phyloP scores from a whole-genome alignment of 2,888 invertebrate species.

The Keiferia lycopersicella region DNA sequence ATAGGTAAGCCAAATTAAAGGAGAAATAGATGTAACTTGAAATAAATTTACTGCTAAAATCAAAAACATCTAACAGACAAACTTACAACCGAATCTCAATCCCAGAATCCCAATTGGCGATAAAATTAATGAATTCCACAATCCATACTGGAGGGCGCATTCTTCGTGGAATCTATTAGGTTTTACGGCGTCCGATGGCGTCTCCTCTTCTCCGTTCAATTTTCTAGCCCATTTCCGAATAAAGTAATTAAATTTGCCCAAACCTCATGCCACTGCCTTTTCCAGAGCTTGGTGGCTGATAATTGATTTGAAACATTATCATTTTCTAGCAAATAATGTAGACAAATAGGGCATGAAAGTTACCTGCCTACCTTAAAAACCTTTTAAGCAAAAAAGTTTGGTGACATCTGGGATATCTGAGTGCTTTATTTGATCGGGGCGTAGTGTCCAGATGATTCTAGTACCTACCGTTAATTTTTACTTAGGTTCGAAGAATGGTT shows the following conservation, averaged over 20 bases:
- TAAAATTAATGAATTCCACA: conserved; percentile 28
- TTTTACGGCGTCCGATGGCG: conserved; percentile 47
- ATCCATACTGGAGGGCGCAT: conserved; percentile 36
- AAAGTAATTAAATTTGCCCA: conserved; percentile 72
- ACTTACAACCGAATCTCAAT: conserved; percentile 13
- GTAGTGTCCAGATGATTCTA: no score
- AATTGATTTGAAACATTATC: background rate
- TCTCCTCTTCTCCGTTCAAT: conserved; percentile 63
- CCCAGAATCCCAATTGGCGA: conserved; percentile 19
- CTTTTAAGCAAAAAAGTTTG: no score
- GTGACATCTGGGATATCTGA: no score
- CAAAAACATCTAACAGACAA: background rate
- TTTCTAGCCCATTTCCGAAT: conserved; percentile 74
- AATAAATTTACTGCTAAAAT: no score
- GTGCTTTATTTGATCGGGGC: no score
- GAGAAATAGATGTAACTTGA: no score
- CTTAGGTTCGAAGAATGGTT: no score
- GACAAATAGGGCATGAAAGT: no score
- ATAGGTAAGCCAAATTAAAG: no score
- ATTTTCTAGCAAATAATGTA: no score
- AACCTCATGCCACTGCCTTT: conserved; percentile 50
- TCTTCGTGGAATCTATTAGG: conserved; percentile 56
- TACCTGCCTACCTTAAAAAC: no score
- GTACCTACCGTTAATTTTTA: no score
- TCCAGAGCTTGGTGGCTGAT: conserved; percentile 10